Percentiles rank a stretch among this genome's conserved stretches.
phyloP scores from a whole-genome alignment of 2,113 vertebrate genomes.

The Pionites leucogaster region DNA sequence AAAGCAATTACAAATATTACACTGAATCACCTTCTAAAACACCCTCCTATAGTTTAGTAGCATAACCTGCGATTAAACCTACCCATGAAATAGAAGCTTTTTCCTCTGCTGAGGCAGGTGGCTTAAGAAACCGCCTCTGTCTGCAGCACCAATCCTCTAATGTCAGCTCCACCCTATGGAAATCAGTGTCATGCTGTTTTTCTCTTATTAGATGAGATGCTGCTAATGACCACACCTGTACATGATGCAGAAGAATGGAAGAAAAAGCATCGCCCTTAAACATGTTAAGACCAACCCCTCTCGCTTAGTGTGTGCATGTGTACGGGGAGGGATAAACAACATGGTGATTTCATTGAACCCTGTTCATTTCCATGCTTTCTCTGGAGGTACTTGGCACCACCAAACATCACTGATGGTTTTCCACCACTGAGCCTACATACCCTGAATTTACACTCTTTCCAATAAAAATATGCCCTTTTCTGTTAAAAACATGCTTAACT shows the following conservation, averaged over 20 bases:
- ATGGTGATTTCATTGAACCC: neutral
- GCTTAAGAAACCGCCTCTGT: neutral
- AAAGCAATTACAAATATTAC: conserved; percentile 38
- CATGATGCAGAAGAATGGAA: neutral
- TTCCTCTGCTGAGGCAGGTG: neutral
- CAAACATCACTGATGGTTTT: neutral
- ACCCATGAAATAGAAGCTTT: neutral
- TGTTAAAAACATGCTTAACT: neutral
- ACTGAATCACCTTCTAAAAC: neutral
- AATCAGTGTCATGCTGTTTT: neutral
- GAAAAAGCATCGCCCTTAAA: neutral
- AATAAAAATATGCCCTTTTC: neutral
- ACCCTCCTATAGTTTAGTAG: neutral
- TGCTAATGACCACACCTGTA: neutral
- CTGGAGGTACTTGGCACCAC: neutral
- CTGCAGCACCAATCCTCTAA: neutral
- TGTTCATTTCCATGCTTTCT: neutral
- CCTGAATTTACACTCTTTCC: neutral
- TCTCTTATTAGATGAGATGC: neutral
- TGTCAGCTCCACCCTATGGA: neutral
- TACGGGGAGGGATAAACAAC: neutral
- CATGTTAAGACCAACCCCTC: neutral
- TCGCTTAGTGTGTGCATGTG: fast-evolving
- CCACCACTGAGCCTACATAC: neutral
- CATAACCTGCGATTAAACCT: neutral